Percentiles rank a stretch among this genome's conserved stretches.
These are phyloP conservation scores for Platorchestia sp. DNA, from an alignment of 1,140 invertebrate genomes.

Conservation along the genomic window DNA sequence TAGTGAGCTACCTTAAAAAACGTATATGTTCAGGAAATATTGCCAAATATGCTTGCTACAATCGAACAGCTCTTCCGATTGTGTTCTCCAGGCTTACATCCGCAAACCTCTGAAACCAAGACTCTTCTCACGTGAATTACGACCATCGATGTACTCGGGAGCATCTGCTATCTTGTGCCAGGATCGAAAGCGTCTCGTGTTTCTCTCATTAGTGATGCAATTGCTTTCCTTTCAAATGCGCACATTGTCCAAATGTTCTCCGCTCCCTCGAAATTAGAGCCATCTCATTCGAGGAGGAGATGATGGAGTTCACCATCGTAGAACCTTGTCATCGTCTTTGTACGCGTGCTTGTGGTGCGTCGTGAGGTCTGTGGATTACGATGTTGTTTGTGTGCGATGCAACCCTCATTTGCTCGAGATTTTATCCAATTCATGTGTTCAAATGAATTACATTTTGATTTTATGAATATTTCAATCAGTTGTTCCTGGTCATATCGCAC, in stretches of 20 bases:
- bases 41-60: not conserved
- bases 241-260: not conserved
- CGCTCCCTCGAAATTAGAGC: not conserved
- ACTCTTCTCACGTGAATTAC: not conserved
- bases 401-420: not conserved
- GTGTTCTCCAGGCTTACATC: not conserved
- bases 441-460: no score
- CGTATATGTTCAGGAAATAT: not conserved
- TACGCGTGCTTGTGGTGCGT: not conserved
- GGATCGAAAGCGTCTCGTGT: not conserved
- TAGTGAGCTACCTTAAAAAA: not conserved
- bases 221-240: not conserved
- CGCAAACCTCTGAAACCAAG: not conserved
- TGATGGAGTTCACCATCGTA: not conserved
- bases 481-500: no score
- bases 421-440: not conserved
- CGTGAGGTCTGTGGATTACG: not conserved
- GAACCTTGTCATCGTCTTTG: not conserved
- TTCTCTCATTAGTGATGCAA: not conserved
- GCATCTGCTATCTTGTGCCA: not conserved
- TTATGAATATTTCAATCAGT: no score
- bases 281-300: not conserved
- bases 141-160: not conserved
- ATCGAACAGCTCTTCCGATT: not conserved
- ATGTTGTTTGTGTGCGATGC: not conserved